Conservation (phyloP, 2,888 invertebrate genomes). For the Hypercompe scribonia region DNA sequence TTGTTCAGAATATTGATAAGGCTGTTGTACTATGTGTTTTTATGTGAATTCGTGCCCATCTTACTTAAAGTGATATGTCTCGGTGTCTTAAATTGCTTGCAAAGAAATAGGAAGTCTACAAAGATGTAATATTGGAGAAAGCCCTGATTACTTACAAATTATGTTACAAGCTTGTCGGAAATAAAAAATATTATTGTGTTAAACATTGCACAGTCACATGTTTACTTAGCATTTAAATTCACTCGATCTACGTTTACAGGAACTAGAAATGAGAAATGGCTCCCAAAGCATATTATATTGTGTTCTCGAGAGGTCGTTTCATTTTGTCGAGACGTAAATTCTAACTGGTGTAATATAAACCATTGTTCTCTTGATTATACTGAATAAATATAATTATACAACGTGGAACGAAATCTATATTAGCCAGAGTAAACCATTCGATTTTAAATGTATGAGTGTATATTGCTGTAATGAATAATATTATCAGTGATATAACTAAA, state of each 20-base stretch:
- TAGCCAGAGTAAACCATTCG: neutral
- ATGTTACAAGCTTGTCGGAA: no score
- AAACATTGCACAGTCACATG: neutral
- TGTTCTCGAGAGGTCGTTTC: conserved; percentile 40
- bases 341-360: conserved; percentile 24
- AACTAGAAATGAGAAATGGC: conserved; percentile 41
- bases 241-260: conserved; percentile 31
- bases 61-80: no score
- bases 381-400: conserved; percentile 25
- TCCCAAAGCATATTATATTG: conserved; percentile 57
- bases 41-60: no score
- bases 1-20: no score
- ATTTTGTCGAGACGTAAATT: conserved; percentile 30
- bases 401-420: neutral
- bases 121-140: no score
- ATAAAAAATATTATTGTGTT: no score
- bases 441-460: neutral
- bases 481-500: neutral
- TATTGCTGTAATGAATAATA: neutral
- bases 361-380: conserved; percentile 37
- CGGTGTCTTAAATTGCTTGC: no score
- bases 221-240: conserved; percentile 35
- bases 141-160: no score
- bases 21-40: no score
- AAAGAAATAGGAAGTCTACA: no score